Evolutionary conservation across 1,140 invertebrate genomes (phyloP).

Genomic region (Alviniconcha marisindica): DNA sequence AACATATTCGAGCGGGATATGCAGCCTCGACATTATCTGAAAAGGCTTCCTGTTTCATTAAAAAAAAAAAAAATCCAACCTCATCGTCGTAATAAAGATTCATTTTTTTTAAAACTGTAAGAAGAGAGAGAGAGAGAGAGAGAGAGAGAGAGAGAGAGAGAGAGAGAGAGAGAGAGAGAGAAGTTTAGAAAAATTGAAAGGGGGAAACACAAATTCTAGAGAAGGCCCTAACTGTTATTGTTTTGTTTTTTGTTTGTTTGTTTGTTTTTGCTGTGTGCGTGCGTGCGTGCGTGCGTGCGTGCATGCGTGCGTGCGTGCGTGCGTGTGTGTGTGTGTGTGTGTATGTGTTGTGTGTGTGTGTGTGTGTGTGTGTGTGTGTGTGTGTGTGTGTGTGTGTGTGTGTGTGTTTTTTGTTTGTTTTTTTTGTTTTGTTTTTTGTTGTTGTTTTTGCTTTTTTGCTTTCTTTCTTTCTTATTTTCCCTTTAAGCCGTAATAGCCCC

Average conservation of each 20-base stretch:
- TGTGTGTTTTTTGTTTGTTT: neutral
- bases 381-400: conserved; percentile 23
- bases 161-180: conserved; percentile 13
- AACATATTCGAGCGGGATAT: no score
- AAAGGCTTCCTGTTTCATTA: no score
- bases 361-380: conserved; percentile 2
- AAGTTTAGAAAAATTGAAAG: neutral
- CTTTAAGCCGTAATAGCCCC: no score
- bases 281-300: neutral
- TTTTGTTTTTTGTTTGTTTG: no score
- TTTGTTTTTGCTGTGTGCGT: neutral
- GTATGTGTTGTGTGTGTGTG: conserved; percentile 1
- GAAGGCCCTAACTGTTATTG: no score
- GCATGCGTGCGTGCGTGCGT: neutral
- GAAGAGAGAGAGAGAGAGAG: neutral
- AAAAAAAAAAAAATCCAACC: no score
- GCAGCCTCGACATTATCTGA: no score
- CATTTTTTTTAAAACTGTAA: no score
- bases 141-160: neutral
- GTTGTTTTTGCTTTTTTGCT: no score
- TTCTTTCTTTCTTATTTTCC: no score
- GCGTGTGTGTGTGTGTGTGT: neutral
- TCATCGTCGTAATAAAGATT: no score
- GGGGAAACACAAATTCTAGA: neutral
- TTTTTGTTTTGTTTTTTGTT: no score